Evolutionary conservation across 1,140 invertebrate genomes (phyloP), one percentile per base, ranked within the genome.

Genomic region (Zophobas atratus): DNA sequence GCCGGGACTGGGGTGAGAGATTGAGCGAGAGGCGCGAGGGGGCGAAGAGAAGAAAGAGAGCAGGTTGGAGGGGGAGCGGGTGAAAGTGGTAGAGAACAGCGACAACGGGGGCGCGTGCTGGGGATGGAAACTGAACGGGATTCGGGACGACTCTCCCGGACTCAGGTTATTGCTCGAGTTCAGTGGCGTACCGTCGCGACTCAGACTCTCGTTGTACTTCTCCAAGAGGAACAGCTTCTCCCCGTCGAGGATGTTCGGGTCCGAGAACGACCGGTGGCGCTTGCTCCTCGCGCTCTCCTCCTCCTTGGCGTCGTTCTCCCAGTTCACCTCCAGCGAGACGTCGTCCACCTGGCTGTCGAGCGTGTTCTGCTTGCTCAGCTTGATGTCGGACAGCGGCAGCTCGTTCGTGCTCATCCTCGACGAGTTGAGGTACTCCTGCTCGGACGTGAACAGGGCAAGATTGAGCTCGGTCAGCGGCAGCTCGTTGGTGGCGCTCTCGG

Each of bases 361-460:
- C 1, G 81, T 83, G 51, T 63, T 74, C 43, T 83, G 79, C 71
- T 75, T 79, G 5, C 55, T 57, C 5, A 82, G 20, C 72, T 82
- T 85, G 76, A 91, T 88, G 79, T 89, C 89, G 63, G 89, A 90
- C 75, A 91, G 84, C 43, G 90, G 90, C 79, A 91, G 83, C 84
- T 91, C 90, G 85, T 91, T 91, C 57, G 90, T 91, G 8, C 82
- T 85, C 78, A 82, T 83, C 75, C 77, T 80, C n/a, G 88, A 88
- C 1, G 89, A 89, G 80, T 87, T 86, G 63, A 85, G 67, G 33
- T 34, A 74, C 38, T 79, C 77, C 72, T 82, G 76, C 34, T 83
- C 80, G 0, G 82, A 84, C 4, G 82, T 84, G 73, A 86, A 85
- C 35, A 85, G 70, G 4, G 84, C 83, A 67, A 86, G 80, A 80